A percentile compares a stretch with the other conserved stretches of the same genome.
Conservation (phyloP, 2,888 invertebrate species). For the Serrognathus titanus region DNA sequence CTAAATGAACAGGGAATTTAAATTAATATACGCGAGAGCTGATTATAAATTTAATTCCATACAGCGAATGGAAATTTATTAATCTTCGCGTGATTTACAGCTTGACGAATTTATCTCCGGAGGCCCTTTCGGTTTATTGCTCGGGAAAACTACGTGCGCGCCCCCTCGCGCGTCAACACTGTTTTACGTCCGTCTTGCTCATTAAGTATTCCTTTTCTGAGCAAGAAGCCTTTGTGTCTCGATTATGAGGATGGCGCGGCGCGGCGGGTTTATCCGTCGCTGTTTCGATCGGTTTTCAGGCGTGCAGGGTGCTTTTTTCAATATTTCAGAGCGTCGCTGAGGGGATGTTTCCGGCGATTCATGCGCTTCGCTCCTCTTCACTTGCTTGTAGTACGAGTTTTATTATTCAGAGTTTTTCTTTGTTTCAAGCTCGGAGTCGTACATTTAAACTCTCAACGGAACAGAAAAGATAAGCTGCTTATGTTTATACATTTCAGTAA, state of each 20-base stretch:
- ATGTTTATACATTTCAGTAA: no score
- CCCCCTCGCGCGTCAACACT: neutral
- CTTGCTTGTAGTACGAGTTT: neutral
- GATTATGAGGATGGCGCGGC: conserved; percentile 4
- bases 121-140: no score
- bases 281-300: conserved; percentile 4
- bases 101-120: no score
- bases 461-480: no score
- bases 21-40: no score
- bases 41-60: no score
- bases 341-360: conserved; percentile 7
- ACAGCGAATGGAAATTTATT: no score
- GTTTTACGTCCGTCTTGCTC: neutral
- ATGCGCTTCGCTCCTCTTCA: neutral
- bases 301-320: conserved; percentile 1
- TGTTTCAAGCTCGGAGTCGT: neutral
- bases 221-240: conserved; percentile 5
- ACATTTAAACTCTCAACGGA: neutral
- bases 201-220: conserved; percentile 11
- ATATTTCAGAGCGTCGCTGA: conserved; percentile 7
- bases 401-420: conserved; percentile 2
- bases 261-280: conserved; percentile 6
- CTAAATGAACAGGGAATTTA: no score
- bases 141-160: neutral
- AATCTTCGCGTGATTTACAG: no score